phyloP scores from a whole-genome alignment of 2,113 vertebrate species.

The Gymnocephalus cernua region DNA sequence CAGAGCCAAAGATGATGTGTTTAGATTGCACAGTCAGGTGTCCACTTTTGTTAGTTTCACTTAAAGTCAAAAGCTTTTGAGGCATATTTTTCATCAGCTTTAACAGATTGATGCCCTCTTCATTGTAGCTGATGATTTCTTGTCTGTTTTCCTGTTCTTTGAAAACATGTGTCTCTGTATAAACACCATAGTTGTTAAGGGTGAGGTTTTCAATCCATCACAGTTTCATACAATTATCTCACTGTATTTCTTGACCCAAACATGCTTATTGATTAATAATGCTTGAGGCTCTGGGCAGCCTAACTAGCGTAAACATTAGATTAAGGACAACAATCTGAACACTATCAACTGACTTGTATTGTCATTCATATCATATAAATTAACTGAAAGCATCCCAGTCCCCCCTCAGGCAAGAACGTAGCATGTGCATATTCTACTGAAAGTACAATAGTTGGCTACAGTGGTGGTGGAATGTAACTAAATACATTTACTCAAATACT shows the following conservation, averaged over 20 bases:
- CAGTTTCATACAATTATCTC: constrained; percentile 22
- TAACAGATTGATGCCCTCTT: too few relatives aligned
- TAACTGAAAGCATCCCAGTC: background rate
- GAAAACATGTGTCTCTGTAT: constrained; percentile 4
- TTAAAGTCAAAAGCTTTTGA: too few relatives aligned
- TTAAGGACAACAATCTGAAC: constrained; percentile 19
- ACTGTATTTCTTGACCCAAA: constrained; percentile 24
- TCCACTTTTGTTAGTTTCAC: too few relatives aligned
- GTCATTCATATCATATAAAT: constrained; percentile 1
- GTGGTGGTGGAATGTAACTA: background rate
- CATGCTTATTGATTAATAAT: constrained; percentile 20
- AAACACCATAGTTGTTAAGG: background rate
- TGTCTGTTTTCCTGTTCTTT: background rate
- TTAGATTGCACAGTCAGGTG: background rate
- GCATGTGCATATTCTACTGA: background rate
- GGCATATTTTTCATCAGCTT: too few relatives aligned
- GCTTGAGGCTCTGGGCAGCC: background rate
- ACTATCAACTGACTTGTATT: constrained; percentile 9
- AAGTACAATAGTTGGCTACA: background rate
- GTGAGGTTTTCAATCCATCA: background rate
- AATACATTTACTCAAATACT: background rate
- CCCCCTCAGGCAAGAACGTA: background rate
- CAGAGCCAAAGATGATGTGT: background rate
- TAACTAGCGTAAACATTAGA: constrained; percentile 19
- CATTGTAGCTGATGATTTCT: background rate